Percentiles rank a stretch among this genome's conserved stretches.
Evolutionary conservation across 2,113 vertebrate species (phyloP).

Genomic region (Perognathus longimembris): DNA sequence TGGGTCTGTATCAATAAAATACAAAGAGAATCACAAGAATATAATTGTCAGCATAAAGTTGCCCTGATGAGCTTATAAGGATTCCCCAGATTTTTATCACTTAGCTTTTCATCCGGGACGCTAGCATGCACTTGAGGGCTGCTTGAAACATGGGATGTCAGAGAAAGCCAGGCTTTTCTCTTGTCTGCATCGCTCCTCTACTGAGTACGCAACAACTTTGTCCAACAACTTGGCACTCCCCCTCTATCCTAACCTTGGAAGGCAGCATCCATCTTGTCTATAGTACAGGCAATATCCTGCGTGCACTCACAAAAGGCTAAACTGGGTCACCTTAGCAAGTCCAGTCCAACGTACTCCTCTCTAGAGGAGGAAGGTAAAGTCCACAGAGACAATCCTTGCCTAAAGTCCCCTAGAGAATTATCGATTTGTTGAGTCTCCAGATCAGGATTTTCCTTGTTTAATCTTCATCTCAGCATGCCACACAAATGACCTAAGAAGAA

Average conservation of each 20-base stretch:
- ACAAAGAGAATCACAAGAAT: constrained; percentile 48
- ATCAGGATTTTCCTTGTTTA: neutral
- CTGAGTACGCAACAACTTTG: neutral
- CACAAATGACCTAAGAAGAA: neutral
- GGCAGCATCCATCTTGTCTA: neutral
- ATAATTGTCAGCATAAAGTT: constrained; percentile 54
- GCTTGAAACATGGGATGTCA: neutral
- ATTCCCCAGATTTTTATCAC: neutral
- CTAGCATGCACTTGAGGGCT: neutral
- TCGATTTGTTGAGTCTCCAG: no score
- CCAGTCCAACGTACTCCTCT: neutral
- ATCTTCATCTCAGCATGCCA: neutral
- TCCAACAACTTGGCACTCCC: neutral
- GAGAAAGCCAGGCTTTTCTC: neutral
- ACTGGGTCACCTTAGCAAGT: neutral
- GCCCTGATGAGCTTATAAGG: neutral
- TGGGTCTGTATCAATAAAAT: constrained; percentile 41
- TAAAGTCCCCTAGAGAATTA: neutral
- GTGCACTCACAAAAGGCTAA: no score
- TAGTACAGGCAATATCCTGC: no score
- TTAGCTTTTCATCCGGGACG: neutral
- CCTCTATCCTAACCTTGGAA: neutral
- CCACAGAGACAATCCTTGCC: neutral
- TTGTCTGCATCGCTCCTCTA: neutral
- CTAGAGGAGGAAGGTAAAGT: neutral